Evolutionary conservation across 2,113 vertebrate genomes (phyloP).

Genomic region (Hystrix cristata): DNA sequence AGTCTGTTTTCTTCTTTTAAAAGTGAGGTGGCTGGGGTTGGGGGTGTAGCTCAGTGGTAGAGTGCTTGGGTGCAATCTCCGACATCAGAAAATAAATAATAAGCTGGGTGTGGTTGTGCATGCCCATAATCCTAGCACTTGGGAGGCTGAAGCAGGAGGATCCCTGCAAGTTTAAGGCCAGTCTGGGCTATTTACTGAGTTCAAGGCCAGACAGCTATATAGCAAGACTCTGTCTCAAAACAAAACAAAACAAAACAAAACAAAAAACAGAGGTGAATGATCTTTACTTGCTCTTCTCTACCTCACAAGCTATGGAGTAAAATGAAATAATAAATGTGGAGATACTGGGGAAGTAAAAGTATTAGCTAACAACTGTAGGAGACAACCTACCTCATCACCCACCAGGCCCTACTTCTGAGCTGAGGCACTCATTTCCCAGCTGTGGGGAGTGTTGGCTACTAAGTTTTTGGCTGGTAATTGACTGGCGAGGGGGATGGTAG

Average conservation of each 20-base stretch:
- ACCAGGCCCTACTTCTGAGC: background rate
- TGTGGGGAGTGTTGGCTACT: background rate
- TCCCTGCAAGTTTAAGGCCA: background rate
- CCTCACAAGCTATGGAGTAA: background rate
- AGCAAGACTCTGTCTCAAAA: background rate
- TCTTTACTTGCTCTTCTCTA: background rate
- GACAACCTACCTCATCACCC: background rate
- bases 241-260: background rate
- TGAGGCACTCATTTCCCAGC: background rate
- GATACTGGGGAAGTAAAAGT: conserved; percentile 20
- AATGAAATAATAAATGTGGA: conserved; percentile 13
- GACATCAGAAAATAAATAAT: background rate
- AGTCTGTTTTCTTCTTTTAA: conserved; percentile 29
- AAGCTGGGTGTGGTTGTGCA: background rate
- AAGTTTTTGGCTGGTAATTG: background rate
- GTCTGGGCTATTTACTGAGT: background rate
- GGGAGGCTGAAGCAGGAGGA: background rate
- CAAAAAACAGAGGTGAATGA: background rate
- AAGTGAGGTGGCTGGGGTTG: background rate
- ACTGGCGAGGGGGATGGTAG: background rate
- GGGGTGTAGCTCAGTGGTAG: background rate
- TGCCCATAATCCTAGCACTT: background rate
- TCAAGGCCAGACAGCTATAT: background rate
- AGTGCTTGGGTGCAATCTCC: background rate
- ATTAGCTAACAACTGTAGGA: background rate